Conservation (phyloP, 92 coral and sea anemone genomes). For the Parazoanthus swiftii region DNA sequence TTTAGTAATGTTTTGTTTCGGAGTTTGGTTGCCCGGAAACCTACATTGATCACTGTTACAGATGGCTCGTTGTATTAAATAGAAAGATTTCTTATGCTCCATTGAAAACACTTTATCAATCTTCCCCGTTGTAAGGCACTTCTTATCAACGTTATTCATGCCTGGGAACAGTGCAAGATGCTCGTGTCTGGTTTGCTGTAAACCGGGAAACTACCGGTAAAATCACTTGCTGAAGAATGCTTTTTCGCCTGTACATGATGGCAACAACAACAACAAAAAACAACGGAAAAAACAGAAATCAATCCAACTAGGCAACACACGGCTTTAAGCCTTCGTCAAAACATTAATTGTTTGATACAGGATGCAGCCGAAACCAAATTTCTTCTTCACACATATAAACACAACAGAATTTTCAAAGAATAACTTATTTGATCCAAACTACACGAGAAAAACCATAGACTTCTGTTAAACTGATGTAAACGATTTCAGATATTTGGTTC, state of each 20-base stretch:
- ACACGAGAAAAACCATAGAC: too few relatives aligned
- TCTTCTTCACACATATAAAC: background rate
- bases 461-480: too few relatives aligned
- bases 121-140: background rate
- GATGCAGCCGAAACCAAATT: background rate
- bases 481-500: too few relatives aligned
- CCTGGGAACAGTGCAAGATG: background rate
- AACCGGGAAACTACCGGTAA: background rate
- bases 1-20: too few relatives aligned
- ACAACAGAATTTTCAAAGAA: background rate
- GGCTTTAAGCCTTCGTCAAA: too few relatives aligned
- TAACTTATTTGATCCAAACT: too few relatives aligned
- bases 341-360: too few relatives aligned
- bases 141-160: too few relatives aligned
- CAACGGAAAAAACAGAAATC: background rate
- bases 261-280: background rate
- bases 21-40: background rate
- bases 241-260: background rate
- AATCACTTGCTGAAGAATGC: too few relatives aligned
- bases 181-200: background rate
- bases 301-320: background rate
- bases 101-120: too few relatives aligned
- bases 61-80: background rate
- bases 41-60: background rate
- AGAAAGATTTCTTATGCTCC: background rate